A percentile compares a stretch with the other conserved stretches of the same genome.
These are phyloP conservation scores for Chloroclysta siterata DNA, from an alignment of 2,888 invertebrate species.

Conservation along the genomic window DNA sequence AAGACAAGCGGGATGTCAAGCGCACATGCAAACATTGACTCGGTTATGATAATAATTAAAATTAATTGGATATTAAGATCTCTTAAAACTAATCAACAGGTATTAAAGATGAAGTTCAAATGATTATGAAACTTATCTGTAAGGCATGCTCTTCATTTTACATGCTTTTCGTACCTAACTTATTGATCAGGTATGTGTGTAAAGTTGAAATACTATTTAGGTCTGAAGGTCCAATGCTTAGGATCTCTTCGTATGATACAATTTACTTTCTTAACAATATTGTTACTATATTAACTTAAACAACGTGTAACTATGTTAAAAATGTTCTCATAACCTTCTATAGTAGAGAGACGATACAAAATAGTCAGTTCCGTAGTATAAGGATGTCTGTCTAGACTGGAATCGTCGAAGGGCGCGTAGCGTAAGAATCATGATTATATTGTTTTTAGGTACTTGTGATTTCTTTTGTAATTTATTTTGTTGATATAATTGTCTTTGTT, in stretches of 20 bases:
- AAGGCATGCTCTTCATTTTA: constrained; percentile 19
- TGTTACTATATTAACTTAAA: constrained; percentile 13
- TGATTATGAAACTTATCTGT: constrained; percentile 14
- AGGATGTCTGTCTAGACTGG: background rate
- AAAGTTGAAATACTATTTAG: constrained; percentile 15
- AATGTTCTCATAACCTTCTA: constrained; percentile 19
- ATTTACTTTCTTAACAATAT: constrained; percentile 33
- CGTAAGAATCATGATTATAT: constrained; percentile 42
- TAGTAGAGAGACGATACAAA: constrained; percentile 4
- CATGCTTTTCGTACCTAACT: constrained; percentile 21
- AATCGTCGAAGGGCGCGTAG: background rate
- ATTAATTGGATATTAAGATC: constrained; percentile 12
- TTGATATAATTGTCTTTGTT: constrained; percentile 42
- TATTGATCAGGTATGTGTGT: constrained; percentile 8
- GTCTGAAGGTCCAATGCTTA: constrained; percentile 30
- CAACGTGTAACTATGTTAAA: constrained; percentile 11
- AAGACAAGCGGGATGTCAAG: constrained; percentile 10
- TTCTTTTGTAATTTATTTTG: constrained; percentile 44
- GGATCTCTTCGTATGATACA: constrained; percentile 31
- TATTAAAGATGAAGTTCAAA: constrained; percentile 27
- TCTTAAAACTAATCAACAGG: constrained; percentile 7
- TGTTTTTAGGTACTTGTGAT: constrained; percentile 45
- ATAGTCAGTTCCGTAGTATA: constrained; percentile 22
- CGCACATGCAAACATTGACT: constrained; percentile 13
- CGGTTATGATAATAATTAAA: constrained; percentile 6